Percentiles rank a stretch among this genome's conserved stretches.
phyloP scores from a whole-genome alignment of 2,113 vertebrate genomes.

The Burhinus bistriatus region DNA sequence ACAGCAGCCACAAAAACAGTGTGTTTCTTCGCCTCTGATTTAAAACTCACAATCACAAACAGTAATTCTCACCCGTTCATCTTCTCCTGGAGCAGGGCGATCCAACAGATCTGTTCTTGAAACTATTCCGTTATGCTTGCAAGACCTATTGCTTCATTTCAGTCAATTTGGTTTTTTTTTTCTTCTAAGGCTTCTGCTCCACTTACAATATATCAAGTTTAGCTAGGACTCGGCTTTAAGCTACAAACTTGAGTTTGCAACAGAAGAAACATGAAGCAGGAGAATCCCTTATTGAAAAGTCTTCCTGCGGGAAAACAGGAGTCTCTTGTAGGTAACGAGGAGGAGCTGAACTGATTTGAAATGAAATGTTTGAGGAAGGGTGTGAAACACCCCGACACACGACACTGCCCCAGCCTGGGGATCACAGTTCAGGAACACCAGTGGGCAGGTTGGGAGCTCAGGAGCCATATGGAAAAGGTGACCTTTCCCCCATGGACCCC shows the following conservation, averaged over 20 bases:
- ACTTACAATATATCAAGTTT: neutral
- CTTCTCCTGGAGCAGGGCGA: neutral
- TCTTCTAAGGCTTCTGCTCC: neutral
- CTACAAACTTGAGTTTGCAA: neutral
- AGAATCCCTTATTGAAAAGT: neutral
- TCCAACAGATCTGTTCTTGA: neutral
- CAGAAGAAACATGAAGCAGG: neutral
- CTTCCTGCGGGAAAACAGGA: accelerated
- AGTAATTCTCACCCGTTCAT: neutral
- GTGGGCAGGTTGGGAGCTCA: neutral
- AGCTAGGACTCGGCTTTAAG: neutral
- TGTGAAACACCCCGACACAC: accelerated
- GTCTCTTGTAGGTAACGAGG: neutral
- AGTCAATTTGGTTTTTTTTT: neutral
- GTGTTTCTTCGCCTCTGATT: neutral
- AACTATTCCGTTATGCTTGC: neutral
- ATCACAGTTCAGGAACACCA: accelerated
- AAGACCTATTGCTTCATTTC: neutral
- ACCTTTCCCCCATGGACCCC: neutral
- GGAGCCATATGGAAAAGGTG: accelerated
- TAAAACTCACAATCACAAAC: accelerated
- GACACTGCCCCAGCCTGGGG: accelerated
- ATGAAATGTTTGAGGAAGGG: neutral
- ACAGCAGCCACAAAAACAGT: neutral
- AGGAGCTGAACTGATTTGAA: too few species aligned